Evolutionary conservation across 2,888 invertebrate species (phyloP), one percentile per base, ranked within the genome.

Genomic region (Cremastobaeus sp.): DNA sequence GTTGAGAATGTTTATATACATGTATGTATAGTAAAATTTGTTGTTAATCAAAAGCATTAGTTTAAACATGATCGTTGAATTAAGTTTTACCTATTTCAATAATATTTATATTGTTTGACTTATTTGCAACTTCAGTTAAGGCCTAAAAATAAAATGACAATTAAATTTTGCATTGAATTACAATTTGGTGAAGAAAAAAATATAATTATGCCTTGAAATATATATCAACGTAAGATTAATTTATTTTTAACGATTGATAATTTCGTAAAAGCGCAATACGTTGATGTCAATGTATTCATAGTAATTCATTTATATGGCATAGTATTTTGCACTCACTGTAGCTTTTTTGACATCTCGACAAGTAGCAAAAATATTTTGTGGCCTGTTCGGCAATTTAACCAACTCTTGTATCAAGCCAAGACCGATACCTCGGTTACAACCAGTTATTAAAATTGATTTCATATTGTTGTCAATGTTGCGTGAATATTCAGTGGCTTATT

Each of bases 371-470:
- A 96, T 87, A 82, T 89, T 90, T 88, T 92, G 90, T 77, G 94
- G 92, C 52, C 91, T 90, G 81, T 90, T 89, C 62, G 88, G 88
- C 77, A 90, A 88, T 82, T 89, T 89, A 65, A 90, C 88, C 70
- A 95, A 88, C 81, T 92, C 90, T 88, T 93, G 94, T 41, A 97
- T 92, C 81, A 97, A 89, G 73, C 96, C 96, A 60, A 97, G 89
- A 30, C 97, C 97, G 66, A 97, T 89, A 4, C 97, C 97, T 48
- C 97, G 91, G 88, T 96, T 97, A 74, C 95, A 95, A 43, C 97
- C 97, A 41, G 97, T 97, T 79, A 97, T 93, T 83, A 97, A 88
- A 79, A 96, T 92, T 30, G 93, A 92, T 80, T 91, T 92, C 93
- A 94, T 93, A n/a, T n/a, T n/a, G n/a, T n/a, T n/a, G 12, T 25